Conservation (phyloP, 2,888 invertebrate genomes). For the Apoderus coryli region DNA sequence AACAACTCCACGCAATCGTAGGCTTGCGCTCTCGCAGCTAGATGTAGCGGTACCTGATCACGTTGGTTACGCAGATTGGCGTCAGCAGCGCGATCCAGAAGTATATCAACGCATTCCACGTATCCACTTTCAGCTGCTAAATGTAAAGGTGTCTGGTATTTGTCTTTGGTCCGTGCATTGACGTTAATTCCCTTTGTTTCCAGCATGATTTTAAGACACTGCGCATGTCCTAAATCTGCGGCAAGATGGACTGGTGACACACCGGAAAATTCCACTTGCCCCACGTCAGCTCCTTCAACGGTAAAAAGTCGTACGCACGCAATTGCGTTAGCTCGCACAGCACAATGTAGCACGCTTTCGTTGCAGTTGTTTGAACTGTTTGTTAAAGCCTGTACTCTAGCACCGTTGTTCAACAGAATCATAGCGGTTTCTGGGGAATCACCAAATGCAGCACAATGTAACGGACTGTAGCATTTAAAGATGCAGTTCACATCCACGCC, state of each 20-base stretch:
- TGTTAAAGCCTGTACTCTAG: conserved; percentile 49
- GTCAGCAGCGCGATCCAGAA: conserved; percentile 61
- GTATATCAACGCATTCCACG: conserved; percentile 60
- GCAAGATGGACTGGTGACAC: conserved; percentile 69
- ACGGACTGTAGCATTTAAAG: conserved; percentile 60
- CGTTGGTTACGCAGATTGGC: conserved; percentile 60
- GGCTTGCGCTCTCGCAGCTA: conserved; percentile 68
- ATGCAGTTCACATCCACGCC: conserved; percentile 55
- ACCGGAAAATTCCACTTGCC: conserved; percentile 59
- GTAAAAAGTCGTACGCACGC: conserved; percentile 66
- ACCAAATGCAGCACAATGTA: conserved; percentile 84
- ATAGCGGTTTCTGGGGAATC: conserved; percentile 69
- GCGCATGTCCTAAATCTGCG: conserved; percentile 64
- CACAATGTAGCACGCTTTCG: conserved; percentile 70
- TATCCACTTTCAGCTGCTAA: conserved; percentile 81
- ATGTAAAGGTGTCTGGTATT: conserved; percentile 68
- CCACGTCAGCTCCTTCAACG: conserved; percentile 58
- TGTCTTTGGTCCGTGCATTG: conserved; percentile 55
- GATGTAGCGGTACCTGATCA: conserved; percentile 72
- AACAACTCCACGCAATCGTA: conserved; percentile 68
- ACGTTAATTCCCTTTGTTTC: conserved; percentile 58
- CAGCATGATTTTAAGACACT: conserved; percentile 58
- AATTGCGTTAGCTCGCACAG: conserved; percentile 70
- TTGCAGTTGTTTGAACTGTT: conserved; percentile 46
- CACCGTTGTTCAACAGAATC: conserved; percentile 57